Evolutionary conservation across 2,797 vertebrate species (phyloP).

Genomic region (Manis javanica): DNA sequence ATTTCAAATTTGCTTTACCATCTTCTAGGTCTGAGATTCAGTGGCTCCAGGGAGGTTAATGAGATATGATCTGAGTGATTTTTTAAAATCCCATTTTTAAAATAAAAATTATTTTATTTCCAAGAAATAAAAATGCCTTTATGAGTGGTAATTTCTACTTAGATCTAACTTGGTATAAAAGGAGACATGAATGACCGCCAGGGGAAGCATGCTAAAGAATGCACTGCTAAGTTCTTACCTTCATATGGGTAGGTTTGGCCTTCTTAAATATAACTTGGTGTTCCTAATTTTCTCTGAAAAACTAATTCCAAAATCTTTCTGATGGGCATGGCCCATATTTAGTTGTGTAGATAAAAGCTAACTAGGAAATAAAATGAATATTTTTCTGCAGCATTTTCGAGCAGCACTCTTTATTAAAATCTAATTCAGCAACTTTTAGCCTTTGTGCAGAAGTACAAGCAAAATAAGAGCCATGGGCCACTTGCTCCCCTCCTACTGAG

Average conservation of each 20-base stretch:
- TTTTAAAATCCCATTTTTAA: too few relatives aligned
- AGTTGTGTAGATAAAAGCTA: not conserved
- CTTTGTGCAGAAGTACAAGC: not conserved
- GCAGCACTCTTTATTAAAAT: not conserved
- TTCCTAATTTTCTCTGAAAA: slow-evolving; percentile 4
- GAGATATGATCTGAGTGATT: too few relatives aligned
- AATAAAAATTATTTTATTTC: too few relatives aligned
- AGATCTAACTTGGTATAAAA: not conserved
- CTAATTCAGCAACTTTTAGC: not conserved
- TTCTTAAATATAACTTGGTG: not conserved
- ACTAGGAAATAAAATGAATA: not conserved
- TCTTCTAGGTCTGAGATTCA: slow-evolving; percentile 23
- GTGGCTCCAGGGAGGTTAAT: too few relatives aligned
- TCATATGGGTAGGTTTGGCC: not conserved
- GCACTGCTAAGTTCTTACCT: not conserved
- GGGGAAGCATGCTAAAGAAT: not conserved
- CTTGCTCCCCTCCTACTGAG: slow-evolving; percentile 35
- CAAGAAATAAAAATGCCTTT: not conserved
- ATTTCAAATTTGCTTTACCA: not conserved
- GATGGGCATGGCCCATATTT: not conserved
- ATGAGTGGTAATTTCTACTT: slow-evolving; percentile 28
- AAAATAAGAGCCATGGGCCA: not conserved
- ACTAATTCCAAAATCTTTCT: not conserved
- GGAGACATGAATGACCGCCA: not conserved
- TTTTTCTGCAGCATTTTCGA: slow-evolving; percentile 2